Percentiles rank a stretch among this genome's conserved stretches.
Conservation (phyloP, 2,797 vertebrate species). For the Lepilemur septentrionalis region DNA sequence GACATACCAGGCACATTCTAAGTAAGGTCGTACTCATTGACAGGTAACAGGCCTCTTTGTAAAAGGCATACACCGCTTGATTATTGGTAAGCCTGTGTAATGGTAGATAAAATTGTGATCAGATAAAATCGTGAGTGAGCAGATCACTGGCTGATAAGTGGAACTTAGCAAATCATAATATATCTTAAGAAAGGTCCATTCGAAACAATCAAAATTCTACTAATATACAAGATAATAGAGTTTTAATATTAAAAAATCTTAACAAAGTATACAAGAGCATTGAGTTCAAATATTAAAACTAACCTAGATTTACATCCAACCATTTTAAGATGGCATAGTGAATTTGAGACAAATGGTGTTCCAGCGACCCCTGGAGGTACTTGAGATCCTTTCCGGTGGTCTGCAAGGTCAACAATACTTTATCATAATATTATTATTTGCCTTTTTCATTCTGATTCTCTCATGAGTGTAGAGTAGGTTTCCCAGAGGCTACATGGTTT, state of each 20-base stretch:
- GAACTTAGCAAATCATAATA: background rate
- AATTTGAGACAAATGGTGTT: background rate
- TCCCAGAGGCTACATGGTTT: background rate
- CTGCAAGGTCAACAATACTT: background rate
- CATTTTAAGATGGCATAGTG: background rate
- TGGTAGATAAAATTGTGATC: background rate
- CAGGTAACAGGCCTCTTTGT: background rate
- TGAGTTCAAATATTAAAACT: background rate
- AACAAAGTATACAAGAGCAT: background rate
- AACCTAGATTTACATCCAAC: background rate
- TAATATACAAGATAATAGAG: background rate
- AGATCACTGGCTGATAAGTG: background rate
- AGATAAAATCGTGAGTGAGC: background rate
- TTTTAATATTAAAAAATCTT: background rate
- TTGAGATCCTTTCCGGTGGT: background rate
- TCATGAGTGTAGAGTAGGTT: background rate
- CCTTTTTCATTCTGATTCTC: background rate
- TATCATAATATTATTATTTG: background rate
- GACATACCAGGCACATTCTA: background rate
- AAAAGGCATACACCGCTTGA: background rate
- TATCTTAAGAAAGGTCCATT: background rate
- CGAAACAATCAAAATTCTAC: background rate
- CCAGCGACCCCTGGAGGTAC: background rate
- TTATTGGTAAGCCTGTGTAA: background rate
- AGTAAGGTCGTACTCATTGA: background rate